Evolutionary conservation across 2,888 invertebrate species (phyloP), one percentile per base, ranked within the genome.

Genomic region (Ophion ellenae): DNA sequence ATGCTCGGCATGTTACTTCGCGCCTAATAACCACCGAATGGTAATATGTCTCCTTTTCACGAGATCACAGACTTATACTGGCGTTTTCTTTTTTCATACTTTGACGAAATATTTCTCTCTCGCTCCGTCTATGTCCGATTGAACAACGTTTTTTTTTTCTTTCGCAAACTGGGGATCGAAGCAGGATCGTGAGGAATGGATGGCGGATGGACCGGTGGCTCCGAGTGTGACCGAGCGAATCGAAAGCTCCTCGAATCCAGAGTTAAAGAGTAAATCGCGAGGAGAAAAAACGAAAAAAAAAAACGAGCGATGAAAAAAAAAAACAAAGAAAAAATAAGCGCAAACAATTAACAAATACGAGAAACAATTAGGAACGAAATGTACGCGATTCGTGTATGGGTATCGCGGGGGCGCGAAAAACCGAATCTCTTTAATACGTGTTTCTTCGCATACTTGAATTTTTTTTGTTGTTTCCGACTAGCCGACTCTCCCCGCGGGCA

Each of bases 51-150:
- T 84, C 73, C 45, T 74, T 75, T 64, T 47, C 10, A 77, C 79
- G 84, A 85, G 81, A 88, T 87, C 87, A 88, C 88, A 88, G 87
- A 87, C 78, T 86, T 85, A 85, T 86, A 88, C 87, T 88, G 87
- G 86, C 88, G 83, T 86, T 81, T 64, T 32, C 53, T 74, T 70
- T 36, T n/a, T 59, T 20, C 57, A 80, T 73, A 84, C 53, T 61
- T 76, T 67, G 75, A 61, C 57, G 71, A 76, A 76, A 81, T 63
- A 24, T 63, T 24, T 74, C 40, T 75, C 61, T 47, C 57, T 76
- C 61, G 67, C 40, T 69, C 69, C 11, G 11, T 47, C 47, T 9
- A 40, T 20, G 69, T 67, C 75, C 57, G 24, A 40, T 83, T 14
- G 14, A 14, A 47, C 11, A 7, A 45, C 45, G 10, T 47, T 7